Percentiles rank a stretch among this genome's conserved stretches.
Evolutionary conservation across 1,140 invertebrate species (phyloP).

Genomic region (Drosophila saltans): DNA sequence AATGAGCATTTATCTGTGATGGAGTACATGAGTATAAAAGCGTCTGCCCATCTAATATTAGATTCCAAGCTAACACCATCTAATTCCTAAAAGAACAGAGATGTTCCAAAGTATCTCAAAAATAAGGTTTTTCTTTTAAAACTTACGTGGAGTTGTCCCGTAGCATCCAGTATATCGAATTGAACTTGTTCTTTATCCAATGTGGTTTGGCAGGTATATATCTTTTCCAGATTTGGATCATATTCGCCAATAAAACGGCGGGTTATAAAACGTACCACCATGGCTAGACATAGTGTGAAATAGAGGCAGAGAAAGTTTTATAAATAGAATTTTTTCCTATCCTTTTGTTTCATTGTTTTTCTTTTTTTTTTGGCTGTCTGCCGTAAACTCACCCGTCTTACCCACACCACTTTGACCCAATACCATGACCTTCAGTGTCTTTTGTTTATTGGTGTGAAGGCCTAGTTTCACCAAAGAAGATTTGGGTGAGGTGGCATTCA

Average conservation of each 20-base stretch:
- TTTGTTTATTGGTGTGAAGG: conserved; percentile 84
- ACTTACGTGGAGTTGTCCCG: conserved; percentile 88
- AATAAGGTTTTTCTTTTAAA: neutral
- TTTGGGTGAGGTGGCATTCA: conserved; percentile 86
- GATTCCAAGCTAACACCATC: conserved; percentile 88
- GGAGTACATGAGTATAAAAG: conserved; percentile 93
- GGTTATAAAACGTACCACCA: conserved; percentile 92
- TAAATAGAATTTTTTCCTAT: neutral
- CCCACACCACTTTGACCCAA: conserved; percentile 90
- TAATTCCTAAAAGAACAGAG: conserved; percentile 84
- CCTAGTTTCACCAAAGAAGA: conserved; percentile 87
- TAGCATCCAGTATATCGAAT: conserved; percentile 92
- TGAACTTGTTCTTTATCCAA: conserved; percentile 91
- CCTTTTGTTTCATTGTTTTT: neutral
- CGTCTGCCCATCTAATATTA: conserved; percentile 92
- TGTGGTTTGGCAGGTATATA: conserved; percentile 89
- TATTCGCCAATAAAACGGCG: conserved; percentile 93
- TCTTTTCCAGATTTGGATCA: conserved; percentile 90
- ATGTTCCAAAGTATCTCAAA: too few relatives aligned
- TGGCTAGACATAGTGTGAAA: conserved; percentile 84
- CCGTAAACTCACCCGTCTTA: conserved; percentile 87
- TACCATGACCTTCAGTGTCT: conserved; percentile 89
- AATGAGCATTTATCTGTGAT: conserved; percentile 93
- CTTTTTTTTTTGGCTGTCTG: neutral
- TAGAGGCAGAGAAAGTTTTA: neutral